Conservation (phyloP, 2,888 invertebrate genomes). For the Drosophila monieri region DNA sequence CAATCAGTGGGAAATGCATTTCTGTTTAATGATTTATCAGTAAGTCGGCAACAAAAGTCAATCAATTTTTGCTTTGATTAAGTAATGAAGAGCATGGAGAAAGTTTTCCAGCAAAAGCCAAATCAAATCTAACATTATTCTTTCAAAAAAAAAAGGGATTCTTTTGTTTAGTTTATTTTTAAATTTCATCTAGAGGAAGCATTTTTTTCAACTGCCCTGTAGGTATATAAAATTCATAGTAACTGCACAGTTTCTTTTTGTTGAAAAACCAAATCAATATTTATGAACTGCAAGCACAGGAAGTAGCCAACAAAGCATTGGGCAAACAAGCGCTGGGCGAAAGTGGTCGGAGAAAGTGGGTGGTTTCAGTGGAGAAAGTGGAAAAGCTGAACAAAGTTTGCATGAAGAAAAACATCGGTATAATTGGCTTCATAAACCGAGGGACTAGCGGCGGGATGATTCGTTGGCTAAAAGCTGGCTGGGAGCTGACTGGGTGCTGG, state of each 20-base stretch:
- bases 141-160: not conserved
- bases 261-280: slow-evolving; percentile 55
- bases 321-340: slow-evolving; percentile 31
- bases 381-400: slow-evolving; percentile 45
- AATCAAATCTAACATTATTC: not conserved
- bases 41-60: slow-evolving; percentile 22
- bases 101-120: not conserved
- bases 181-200: slow-evolving; percentile 4
- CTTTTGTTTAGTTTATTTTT: slow-evolving; percentile 5
- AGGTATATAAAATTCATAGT: slow-evolving; percentile 30
- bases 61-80: slow-evolving; percentile 13
- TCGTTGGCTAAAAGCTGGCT: slow-evolving; percentile 8
- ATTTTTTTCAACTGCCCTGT: slow-evolving; percentile 10
- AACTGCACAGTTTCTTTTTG: slow-evolving; percentile 46
- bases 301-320: slow-evolving; percentile 34
- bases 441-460: slow-evolving; percentile 24
- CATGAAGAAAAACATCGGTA: slow-evolving; percentile 54
- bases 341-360: slow-evolving; percentile 10
- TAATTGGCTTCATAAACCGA: slow-evolving; percentile 62
- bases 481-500: slow-evolving; percentile 5
- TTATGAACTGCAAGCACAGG: slow-evolving; percentile 67
- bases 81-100: slow-evolving; percentile 10
- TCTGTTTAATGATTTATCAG: slow-evolving; percentile 45
- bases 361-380: not conserved
- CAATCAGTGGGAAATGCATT: slow-evolving; percentile 43